Evolutionary conservation across 2,797 vertebrate genomes (phyloP).

Genomic region (Meda fulgida): DNA sequence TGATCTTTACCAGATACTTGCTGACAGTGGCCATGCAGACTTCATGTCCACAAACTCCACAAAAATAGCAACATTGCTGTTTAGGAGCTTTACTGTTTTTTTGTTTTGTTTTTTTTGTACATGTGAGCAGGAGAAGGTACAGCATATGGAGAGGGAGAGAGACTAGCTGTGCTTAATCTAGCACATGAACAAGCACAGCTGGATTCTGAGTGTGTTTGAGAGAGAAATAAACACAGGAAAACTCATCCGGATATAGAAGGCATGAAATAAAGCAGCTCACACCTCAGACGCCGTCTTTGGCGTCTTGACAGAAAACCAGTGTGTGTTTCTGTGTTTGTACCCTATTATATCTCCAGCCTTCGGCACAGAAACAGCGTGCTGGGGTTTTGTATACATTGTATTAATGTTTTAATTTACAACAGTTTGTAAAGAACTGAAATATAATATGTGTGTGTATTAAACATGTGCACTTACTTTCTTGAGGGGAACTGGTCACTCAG

Average conservation of each 20-base stretch:
- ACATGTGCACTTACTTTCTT: slow-evolving; percentile 85
- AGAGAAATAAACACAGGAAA: background rate
- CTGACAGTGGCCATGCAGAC: background rate
- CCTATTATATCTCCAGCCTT: slow-evolving; percentile 5
- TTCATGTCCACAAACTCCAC: background rate
- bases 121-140: slow-evolving; percentile 22
- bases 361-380: background rate
- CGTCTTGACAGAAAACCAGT: background rate
- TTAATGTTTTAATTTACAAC: background rate
- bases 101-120: background rate
- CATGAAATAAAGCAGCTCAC: background rate
- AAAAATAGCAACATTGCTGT: background rate
- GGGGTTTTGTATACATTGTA: background rate
- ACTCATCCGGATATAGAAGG: background rate
- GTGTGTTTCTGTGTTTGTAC: slow-evolving; percentile 42
- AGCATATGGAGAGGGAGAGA: slow-evolving; percentile 63
- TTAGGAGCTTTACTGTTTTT: background rate
- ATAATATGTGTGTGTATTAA: background rate
- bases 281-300: slow-evolving; percentile 11
- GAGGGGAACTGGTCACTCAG: slow-evolving; percentile 95
- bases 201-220: slow-evolving; percentile 37
- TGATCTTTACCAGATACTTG: background rate
- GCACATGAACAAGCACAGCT: slow-evolving; percentile 65
- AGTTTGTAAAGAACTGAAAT: background rate
- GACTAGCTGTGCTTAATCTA: slow-evolving; percentile 66